Evolutionary conservation across 1,140 invertebrate species (phyloP), one percentile per base, ranked within the genome.

Genomic region (Andricus grossulariae): DNA sequence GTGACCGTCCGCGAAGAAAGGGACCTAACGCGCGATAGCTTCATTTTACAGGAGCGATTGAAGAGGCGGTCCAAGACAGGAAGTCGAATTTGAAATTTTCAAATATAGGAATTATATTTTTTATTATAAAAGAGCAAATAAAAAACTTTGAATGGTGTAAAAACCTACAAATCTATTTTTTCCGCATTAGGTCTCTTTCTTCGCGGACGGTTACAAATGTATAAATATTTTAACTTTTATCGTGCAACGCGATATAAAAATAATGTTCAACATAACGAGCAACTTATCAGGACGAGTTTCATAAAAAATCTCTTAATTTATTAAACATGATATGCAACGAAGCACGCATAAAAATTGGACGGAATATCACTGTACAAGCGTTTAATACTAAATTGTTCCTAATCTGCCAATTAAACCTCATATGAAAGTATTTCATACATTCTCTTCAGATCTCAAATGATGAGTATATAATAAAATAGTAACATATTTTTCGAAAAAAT

Each of bases 311-410:
- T 45, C 25, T 32, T n/a, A 66, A 66, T 39, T 39, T 39, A 45
- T 60, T 66, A 3, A 66, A 66, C 60, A 32, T 66, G 25, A 32
- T 25, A 66, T 39, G 60, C 60, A 66, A 39, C 39, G 39, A 60
- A 39, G 16, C 60, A 39, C n/a, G 10, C 25, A 55, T 11, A 66
- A 66, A 39, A 72, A 50, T 25, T 73, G 72, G 72, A 73, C 72
- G 72, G 72, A 73, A 52, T 55, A 73, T n/a, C 25, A 52, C 55
- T 54, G 49, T 52, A 52, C 49, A 55, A 32, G 15, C 16, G 45
- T 32, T 21, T 50, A 50, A 21, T 50, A 50, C 66, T 70, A 70
- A 70, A 32, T 45, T 50, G 12, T 71, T 71, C 18, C 45, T 50
- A 72, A 72, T 16, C 19, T 72, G 49, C 71, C 3, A 72, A 50